Conservation (phyloP, 2,888 invertebrate species). For the Eucriotettix oculatus region DNA sequence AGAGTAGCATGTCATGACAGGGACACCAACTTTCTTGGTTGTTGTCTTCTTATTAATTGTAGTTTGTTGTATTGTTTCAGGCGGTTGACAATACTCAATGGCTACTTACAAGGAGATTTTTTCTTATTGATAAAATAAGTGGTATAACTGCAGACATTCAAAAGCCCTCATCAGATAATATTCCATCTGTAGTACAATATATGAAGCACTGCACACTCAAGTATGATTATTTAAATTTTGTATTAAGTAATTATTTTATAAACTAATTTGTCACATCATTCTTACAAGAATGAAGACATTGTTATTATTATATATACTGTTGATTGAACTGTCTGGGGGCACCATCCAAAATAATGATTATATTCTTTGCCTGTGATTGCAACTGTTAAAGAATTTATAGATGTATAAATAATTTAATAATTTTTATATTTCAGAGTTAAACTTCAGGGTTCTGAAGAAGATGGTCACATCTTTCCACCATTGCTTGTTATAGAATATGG, state of each 20-base stretch:
- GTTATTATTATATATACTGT: too few species aligned
- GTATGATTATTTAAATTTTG: constrained; percentile 1
- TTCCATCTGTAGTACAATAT: constrained; percentile 21
- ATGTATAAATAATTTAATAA: too few species aligned
- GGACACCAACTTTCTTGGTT: too few species aligned
- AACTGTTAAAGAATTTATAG: too few species aligned
- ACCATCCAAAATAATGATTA: too few species aligned
- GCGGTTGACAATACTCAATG: constrained; percentile 34
- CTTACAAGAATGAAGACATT: too few species aligned
- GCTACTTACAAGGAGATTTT: constrained; percentile 50
- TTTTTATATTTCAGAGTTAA: constrained; percentile 19
- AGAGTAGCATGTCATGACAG: too few species aligned
- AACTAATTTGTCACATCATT: neutral
- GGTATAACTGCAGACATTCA: constrained; percentile 20
- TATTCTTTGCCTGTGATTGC: too few species aligned
- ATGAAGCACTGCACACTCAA: constrained; percentile 19
- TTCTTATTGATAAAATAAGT: constrained; percentile 41
- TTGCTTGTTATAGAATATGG: constrained; percentile 39
- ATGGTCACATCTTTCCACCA: constrained; percentile 43
- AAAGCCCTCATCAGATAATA: neutral
- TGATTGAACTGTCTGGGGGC: too few species aligned
- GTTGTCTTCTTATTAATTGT: too few species aligned
- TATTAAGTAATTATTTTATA: neutral
- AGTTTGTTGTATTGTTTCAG: constrained; percentile 19
- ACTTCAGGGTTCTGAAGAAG: constrained; percentile 24